phyloP scores from a whole-genome alignment of 1,140 invertebrate genomes.

The Octopus bimaculoides region DNA sequence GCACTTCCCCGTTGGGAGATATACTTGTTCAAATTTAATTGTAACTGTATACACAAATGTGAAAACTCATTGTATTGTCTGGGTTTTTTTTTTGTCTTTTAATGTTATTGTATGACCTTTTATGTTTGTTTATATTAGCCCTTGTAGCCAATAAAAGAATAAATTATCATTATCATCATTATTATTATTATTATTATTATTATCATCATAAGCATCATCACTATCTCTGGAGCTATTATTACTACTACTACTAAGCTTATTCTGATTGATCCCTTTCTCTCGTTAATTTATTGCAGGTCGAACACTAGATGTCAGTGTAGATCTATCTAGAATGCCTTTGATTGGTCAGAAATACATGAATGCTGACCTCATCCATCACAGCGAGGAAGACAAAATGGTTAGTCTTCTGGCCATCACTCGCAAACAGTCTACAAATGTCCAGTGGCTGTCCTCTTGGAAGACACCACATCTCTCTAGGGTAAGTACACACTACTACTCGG shows the following conservation, averaged over 20 bases:
- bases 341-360: conserved; percentile 73
- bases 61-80: too few species aligned
- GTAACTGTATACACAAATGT: too few species aligned
- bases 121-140: too few species aligned
- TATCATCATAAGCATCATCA: too few species aligned
- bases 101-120: too few species aligned
- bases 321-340: conserved; percentile 87
- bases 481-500: background rate
- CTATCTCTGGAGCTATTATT: too few species aligned
- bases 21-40: too few species aligned
- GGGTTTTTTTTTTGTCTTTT: too few species aligned
- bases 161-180: too few species aligned
- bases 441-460: conserved; percentile 47
- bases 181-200: too few species aligned
- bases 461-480: conserved; percentile 58
- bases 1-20: too few species aligned
- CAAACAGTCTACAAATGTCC: conserved; percentile 37
- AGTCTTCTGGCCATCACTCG: conserved; percentile 28
- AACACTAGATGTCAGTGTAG: conserved; percentile 96
- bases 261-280: background rate
- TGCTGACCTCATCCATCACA: conserved; percentile 23
- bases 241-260: background rate
- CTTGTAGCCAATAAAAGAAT: too few species aligned
- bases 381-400: conserved; percentile 4
- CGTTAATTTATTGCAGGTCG: conserved; percentile 66